Base-by-base conservation (phyloP, 2,113 vertebrate species). In the Ceyx margarethae region DNA sequence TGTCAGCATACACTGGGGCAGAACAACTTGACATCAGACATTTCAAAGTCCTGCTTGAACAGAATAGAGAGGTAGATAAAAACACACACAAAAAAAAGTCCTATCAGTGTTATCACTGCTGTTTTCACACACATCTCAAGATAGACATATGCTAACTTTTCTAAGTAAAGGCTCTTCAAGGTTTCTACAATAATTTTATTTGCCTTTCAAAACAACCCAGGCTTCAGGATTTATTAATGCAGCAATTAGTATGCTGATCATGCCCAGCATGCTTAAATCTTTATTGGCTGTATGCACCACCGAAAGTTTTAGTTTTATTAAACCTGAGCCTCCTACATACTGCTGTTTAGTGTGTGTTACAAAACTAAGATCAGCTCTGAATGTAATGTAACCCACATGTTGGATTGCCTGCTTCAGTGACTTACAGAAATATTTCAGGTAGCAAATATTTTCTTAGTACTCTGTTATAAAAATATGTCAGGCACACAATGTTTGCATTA, bases 401-500 rank as follows among this genome's bases (percentile, higher is more conserved):
- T 60, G 89, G 92, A 31, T 18, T 61, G 93, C 85, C 93, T 92
- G 96, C 96, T 94, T 87, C 95, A 35, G 35, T 73, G 94, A 46
- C 90, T 96, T 53, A 60, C 93, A 92, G 96, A 92, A 97, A 96
- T 93, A 96, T 80, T 96, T 95, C 95, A 96, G 97, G 96, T 89
- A 96, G 97, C 96, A n/a, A 90, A 89, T 77, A 92, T 96, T 96
- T 97, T 92, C 92, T 94, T 82, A 92, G 88, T 9, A 66, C 82
- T 91, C 90, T 16, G 69, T 61, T 95, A 67, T 77, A 86, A 95
- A 97, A 93, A 81, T 85, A 74, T 8, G 26, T 72, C 18, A 11
- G 68, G 79, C 71, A 21, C 85, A 78, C 88, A 83, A 91, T 60
- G 91, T 89, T 92, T 74, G 87, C 83, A 94, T 96, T 96, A 87